A percentile compares a stretch with the other conserved stretches of the same genome.
Conservation (phyloP, 1,140 invertebrate genomes). For the Calliphora vicina region DNA sequence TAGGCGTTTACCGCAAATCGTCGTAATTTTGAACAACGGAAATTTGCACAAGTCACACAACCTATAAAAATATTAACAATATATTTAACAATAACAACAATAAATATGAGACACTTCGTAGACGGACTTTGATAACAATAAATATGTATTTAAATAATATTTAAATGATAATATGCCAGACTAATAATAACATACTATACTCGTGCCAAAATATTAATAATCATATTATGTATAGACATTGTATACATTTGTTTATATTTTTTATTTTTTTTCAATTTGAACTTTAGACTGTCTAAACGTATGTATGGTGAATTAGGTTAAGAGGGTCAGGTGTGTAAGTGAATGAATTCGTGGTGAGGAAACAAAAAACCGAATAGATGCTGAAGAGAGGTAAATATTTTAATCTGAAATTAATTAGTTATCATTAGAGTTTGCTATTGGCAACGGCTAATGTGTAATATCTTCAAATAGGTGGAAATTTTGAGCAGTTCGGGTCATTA, state of each 20-base stretch:
- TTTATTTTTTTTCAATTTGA: neutral
- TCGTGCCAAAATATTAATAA: neutral
- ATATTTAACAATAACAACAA: neutral
- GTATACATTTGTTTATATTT: neutral
- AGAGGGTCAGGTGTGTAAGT: neutral
- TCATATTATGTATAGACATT: neutral
- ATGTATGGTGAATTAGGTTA: neutral
- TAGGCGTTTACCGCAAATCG: neutral
- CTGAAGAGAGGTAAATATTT: no score
- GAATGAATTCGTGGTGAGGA: neutral
- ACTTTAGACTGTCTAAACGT: neutral
- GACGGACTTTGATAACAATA: neutral
- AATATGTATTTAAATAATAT: neutral
- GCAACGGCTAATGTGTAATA: no score
- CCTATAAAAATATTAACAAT: neutral
- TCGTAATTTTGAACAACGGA: neutral
- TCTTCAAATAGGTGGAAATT: no score
- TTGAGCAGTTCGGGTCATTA: no score
- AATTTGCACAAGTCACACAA: neutral
- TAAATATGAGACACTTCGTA: neutral
- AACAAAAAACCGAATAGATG: no score
- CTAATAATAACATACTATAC: neutral
- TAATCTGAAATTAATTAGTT: no score
- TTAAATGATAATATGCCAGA: constrained; percentile 1
- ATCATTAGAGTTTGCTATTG: no score